Conservation (phyloP, 2,113 vertebrate species). For the Bettongia penicillata region DNA sequence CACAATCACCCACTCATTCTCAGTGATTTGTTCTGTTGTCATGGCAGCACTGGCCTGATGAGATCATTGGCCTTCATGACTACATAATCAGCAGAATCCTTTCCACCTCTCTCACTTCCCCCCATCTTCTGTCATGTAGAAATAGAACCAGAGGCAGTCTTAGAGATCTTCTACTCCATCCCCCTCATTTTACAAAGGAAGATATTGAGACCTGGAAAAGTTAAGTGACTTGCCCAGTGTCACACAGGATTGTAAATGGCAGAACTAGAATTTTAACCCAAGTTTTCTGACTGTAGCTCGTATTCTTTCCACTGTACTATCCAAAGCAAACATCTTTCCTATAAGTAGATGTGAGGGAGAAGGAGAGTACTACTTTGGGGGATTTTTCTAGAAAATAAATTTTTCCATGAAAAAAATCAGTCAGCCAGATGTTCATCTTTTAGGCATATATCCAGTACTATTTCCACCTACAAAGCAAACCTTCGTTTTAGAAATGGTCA, state of each 20-base stretch:
- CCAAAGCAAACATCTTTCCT: neutral
- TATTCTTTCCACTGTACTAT: neutral
- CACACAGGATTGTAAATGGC: neutral
- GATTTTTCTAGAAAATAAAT: neutral
- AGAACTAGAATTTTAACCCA: neutral
- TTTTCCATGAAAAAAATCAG: neutral
- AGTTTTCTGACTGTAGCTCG: neutral
- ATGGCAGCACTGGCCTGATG: neutral
- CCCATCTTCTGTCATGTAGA: neutral
- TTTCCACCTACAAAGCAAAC: neutral
- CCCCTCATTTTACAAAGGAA: neutral
- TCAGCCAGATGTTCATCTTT: fast-evolving
- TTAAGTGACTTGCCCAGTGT: neutral
- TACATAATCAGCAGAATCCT: neutral
- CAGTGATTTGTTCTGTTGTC: neutral
- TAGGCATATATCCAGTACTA: neutral
- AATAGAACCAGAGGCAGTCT: neutral
- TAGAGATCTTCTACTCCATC: neutral
- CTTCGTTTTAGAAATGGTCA: neutral
- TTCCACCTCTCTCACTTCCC: neutral
- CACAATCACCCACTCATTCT: neutral
- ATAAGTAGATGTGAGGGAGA: neutral
- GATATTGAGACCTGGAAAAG: neutral
- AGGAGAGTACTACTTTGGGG: neutral
- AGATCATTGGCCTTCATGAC: neutral